phyloP scores from a whole-genome alignment of 1,140 invertebrate genomes.

The Bombus pyrosoma region DNA sequence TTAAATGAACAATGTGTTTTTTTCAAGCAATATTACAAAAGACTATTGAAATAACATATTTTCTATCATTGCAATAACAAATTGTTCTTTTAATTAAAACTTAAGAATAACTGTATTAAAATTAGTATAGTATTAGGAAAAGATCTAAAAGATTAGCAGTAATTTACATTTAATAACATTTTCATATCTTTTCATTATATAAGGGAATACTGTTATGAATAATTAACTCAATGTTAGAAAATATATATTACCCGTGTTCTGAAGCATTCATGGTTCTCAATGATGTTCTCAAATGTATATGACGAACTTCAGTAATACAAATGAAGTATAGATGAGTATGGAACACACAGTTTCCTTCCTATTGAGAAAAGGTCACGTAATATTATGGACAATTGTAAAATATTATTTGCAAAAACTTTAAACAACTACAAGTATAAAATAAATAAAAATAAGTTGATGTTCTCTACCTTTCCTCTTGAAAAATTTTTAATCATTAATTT shows the following conservation, averaged over 20 bases:
- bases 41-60: neutral
- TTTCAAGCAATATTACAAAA: neutral
- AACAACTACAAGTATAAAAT: neutral
- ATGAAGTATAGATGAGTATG: constrained; percentile 57
- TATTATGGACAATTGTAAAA: constrained; percentile 32
- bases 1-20: neutral
- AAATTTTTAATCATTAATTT: neutral
- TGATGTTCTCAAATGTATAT: constrained; percentile 50
- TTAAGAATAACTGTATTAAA: neutral
- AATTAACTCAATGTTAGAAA: neutral
- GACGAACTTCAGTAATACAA: constrained; percentile 55
- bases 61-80: constrained; percentile 2
- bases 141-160: neutral
- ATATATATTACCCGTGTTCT: constrained; percentile 88
- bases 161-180: neutral
- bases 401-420: constrained; percentile 7
- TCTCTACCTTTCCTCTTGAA: neutral
- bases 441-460: constrained; percentile 12
- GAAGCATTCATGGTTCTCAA: constrained; percentile 87
- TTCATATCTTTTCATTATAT: neutral
- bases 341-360: constrained; percentile 62
- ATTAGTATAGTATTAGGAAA: neutral
- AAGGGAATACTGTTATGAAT: neutral
- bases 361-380: constrained; percentile 55
- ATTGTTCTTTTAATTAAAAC: neutral